Evolutionary conservation across 2,888 invertebrate species (phyloP).

Genomic region (Euclidia mi): DNA sequence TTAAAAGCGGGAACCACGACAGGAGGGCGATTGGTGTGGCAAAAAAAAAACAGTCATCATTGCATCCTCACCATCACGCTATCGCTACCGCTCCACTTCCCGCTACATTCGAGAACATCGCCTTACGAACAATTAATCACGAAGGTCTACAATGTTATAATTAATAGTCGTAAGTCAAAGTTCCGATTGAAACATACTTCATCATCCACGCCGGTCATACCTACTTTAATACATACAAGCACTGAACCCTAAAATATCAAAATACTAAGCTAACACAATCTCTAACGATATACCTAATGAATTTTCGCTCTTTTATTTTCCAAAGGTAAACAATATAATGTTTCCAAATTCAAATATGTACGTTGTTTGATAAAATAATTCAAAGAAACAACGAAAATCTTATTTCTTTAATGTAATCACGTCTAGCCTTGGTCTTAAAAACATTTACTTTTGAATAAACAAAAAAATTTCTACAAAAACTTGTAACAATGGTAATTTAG

Average conservation of each 20-base stretch:
- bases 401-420: conserved; percentile 27
- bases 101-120: no score
- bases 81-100: no score
- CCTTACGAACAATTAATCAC: conserved; percentile 57
- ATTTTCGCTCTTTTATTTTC: not conserved
- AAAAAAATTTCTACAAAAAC: not conserved
- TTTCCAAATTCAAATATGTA: conserved; percentile 4
- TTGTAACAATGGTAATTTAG: not conserved
- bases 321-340: not conserved
- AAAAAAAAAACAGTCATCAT: no score
- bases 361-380: not conserved
- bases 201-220: conserved; percentile 28
- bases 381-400: conserved; percentile 15
- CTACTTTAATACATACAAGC: not conserved
- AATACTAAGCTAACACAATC: no score
- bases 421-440: conserved; percentile 5
- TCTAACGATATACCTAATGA: no score
- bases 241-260: no score
- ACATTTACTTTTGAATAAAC: conserved; percentile 1
- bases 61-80: no score
- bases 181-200: conserved; percentile 53
- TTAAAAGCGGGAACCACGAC: no score
- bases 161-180: conserved; percentile 57
- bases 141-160: conserved; percentile 50
- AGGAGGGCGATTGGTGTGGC: no score